phyloP scores from a whole-genome alignment of 2,113 vertebrate genomes.

The Coryphaenoides rupestris region DNA sequence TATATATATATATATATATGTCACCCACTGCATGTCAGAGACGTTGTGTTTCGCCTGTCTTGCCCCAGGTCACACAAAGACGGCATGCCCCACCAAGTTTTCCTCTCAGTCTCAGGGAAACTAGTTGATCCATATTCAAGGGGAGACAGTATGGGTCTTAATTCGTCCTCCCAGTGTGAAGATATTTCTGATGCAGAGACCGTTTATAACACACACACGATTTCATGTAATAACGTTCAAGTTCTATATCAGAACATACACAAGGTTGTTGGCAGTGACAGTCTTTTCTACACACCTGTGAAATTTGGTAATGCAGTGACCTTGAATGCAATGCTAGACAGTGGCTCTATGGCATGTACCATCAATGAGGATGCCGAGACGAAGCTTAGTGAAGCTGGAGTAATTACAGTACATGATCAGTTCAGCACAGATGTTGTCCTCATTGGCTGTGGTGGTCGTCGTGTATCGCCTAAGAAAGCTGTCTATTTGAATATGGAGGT shows the following conservation, averaged over 20 bases:
- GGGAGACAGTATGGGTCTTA: constrained; percentile 4
- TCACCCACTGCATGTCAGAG: constrained; percentile 17
- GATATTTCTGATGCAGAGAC: background rate
- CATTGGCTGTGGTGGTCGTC: background rate
- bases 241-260: constrained; percentile 19
- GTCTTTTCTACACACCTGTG: background rate
- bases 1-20: too few relatives aligned
- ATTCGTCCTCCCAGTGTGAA: constrained; percentile 1
- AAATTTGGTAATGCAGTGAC: background rate
- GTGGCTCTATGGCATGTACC: background rate
- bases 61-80: constrained; percentile 18
- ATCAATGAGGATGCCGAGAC: background rate
- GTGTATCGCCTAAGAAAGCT: too few relatives aligned
- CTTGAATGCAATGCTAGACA: background rate
- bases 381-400: background rate
- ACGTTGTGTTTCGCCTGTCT: constrained; percentile 14
- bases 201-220: background rate
- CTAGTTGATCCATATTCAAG: constrained; percentile 7
- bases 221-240: background rate
- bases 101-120: constrained; percentile 7
- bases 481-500: too few relatives aligned
- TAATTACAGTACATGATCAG: background rate
- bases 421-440: background rate
- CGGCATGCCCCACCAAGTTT: background rate
- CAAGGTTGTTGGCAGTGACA: background rate